These are phyloP conservation scores for Lysiphlebus fabarum DNA, from an alignment of 1,140 invertebrate species.

Conservation along the genomic window DNA sequence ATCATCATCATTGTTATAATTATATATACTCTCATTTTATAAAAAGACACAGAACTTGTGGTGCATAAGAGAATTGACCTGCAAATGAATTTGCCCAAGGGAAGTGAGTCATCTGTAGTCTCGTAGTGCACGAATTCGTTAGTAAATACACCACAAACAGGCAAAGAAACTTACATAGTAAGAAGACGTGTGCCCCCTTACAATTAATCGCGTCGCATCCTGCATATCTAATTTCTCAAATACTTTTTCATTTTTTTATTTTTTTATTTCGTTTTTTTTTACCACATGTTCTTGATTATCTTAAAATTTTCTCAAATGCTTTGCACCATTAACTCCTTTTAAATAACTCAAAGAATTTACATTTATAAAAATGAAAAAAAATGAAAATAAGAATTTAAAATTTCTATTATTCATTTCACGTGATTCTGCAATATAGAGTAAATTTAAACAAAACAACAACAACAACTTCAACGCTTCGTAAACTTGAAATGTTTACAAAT, in stretches of 20 bases:
- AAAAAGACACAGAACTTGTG: background rate
- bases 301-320: background rate
- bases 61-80: conserved; percentile 27
- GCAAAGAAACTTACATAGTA: conserved; percentile 13
- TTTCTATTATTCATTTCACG: background rate
- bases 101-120: conserved; percentile 30
- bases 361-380: no score
- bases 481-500: conserved; percentile 4
- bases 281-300: background rate
- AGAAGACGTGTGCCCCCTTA: conserved; percentile 25
- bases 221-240: conserved; percentile 22
- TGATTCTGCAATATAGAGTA: no score
- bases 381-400: background rate
- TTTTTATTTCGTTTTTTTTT: no score
- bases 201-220: conserved; percentile 35
- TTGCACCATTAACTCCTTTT: background rate
- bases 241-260: conserved; percentile 6
- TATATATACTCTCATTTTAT: no score
- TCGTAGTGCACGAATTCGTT: conserved; percentile 21
- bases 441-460: no score
- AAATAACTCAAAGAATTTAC: background rate
- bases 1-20: no score
- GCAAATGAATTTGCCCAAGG: conserved; percentile 26
- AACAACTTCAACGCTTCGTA: background rate
- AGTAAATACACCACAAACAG: conserved; percentile 34